Evolutionary conservation across 2,113 vertebrate genomes (phyloP), one percentile per base, ranked within the genome.

Genomic region (Ochotona curzoniae): DNA sequence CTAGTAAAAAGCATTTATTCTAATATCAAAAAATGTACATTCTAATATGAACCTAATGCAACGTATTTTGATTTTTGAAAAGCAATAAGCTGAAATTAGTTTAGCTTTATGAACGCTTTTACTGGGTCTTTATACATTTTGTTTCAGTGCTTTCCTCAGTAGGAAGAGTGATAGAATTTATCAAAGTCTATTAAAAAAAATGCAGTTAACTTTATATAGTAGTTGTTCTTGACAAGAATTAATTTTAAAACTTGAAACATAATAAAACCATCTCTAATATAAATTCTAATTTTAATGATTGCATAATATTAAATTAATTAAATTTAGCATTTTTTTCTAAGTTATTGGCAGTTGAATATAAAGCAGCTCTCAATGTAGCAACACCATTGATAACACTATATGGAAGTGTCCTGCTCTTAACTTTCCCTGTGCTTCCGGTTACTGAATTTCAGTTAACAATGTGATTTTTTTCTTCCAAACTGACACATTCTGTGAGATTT

Each of bases 381-480:
- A 44, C 12, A 35, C 35, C 74, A 7, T 14, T 57, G 25, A 47
- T 67, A 80, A 61, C 12, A 51, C 44, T 47, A 23, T 10, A 15
- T 38, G 32, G 60, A 74, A 35, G 35, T 9, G 60, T 61, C 54
- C 57, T 93, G 12, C 17, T n/a, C 7, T 8, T 88, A 57, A 44
- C 21, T 83, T 79, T 92, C 74, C 32, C 32, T 82, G 4, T 64
- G 44, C 12, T 89, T 74, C n/a, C 9, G 44, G 32, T 83, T 67
- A n/a, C 70, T 83, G 18, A 12, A 75, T 78, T 79, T 82, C 67
- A 84, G 8, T 85, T 93, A 49, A 20, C 8, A 81, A 51, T 3
- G 8, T 93, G 25, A 61, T 93, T 89, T 95, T 69, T 49, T 83
- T 69, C 85, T n/a, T n/a, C n/a, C n/a, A 86, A 89, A 28, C n/a